Conservation (phyloP, 35 echinoderm and acorn worm genomes). For the Chiridota heheva region DNA sequence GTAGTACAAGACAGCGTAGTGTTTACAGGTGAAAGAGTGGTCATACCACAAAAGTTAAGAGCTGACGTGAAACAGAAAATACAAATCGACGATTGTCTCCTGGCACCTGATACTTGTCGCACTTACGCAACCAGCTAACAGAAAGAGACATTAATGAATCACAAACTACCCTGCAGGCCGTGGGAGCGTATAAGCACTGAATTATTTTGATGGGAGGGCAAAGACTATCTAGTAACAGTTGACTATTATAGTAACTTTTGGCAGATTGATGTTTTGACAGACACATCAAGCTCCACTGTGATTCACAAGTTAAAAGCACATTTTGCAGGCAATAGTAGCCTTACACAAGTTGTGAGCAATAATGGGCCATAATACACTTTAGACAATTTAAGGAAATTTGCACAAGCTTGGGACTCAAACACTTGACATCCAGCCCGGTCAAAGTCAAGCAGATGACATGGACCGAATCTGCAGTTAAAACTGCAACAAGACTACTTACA, state of each 20-base stretch:
- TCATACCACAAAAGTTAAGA: constrained; percentile 47
- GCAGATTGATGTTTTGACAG: constrained; percentile 45
- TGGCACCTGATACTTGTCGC: constrained; percentile 51
- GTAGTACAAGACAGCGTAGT: constrained; percentile 64
- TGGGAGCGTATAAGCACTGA: constrained; percentile 57
- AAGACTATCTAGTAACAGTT: constrained; percentile 58
- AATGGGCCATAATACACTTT: constrained; percentile 41
- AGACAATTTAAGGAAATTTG: constrained; percentile 53
- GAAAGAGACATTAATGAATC: constrained; percentile 35
- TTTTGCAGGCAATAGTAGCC: constrained; percentile 46
- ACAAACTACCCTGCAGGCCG: constrained; percentile 48
- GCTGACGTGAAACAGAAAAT: constrained; percentile 51
- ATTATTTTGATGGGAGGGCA: constrained; percentile 39
- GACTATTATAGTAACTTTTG: constrained; percentile 59
- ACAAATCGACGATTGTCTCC: constrained; percentile 51
- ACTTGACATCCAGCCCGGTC: constrained; percentile 39
- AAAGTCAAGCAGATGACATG: not conserved
- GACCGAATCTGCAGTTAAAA: constrained; percentile 27
- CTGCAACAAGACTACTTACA: not conserved
- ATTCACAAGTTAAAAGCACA: constrained; percentile 43
- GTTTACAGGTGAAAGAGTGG: constrained; percentile 61
- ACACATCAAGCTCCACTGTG: constrained; percentile 31
- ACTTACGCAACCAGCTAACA: constrained; percentile 25
- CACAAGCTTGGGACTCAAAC: constrained; percentile 49
- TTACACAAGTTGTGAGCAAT: constrained; percentile 39